Conservation (phyloP, 2,113 vertebrate species). For the Apaloderma vittatum region DNA sequence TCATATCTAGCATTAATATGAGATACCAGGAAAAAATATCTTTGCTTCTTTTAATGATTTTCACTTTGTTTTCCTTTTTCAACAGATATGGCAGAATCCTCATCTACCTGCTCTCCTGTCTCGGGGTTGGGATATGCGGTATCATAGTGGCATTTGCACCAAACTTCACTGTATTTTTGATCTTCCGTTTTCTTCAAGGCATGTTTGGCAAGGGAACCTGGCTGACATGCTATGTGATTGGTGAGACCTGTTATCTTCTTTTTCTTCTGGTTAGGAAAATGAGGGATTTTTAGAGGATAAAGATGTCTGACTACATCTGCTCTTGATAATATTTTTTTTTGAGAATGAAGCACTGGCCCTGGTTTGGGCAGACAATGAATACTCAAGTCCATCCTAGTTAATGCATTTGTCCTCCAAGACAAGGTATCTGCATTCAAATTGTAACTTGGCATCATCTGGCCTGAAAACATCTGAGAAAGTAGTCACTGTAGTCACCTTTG, state of each 20-base stretch:
- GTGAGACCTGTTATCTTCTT: slow-evolving; percentile 76
- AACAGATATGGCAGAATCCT: slow-evolving; percentile 90
- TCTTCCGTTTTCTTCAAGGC: slow-evolving; percentile 92
- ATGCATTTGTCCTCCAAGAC: not conserved
- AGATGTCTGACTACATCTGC: not conserved
- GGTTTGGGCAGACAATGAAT: not conserved
- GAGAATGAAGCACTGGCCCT: not conserved
- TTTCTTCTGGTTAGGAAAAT: not conserved
- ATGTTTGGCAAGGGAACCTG: slow-evolving; percentile 94
- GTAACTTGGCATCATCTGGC: not conserved
- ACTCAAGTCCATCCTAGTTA: not conserved
- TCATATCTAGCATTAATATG: not conserved
- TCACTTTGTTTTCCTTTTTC: not conserved
- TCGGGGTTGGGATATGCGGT: slow-evolving; percentile 87
- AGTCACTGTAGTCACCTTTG: not conserved
- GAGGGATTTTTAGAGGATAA: not conserved
- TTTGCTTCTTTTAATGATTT: not conserved
- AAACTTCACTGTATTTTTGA: slow-evolving; percentile 85
- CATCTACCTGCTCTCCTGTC: slow-evolving; percentile 88
- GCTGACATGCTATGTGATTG: slow-evolving; percentile 92
- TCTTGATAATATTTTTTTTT: not conserved
- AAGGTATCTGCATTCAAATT: not conserved
- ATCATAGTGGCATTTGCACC: slow-evolving; percentile 90
- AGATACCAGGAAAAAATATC: not conserved
- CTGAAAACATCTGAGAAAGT: not conserved